Evolutionary conservation across 1,140 invertebrate species (phyloP), one percentile per base, ranked within the genome.

Genomic region (Microvelia longipes): DNA sequence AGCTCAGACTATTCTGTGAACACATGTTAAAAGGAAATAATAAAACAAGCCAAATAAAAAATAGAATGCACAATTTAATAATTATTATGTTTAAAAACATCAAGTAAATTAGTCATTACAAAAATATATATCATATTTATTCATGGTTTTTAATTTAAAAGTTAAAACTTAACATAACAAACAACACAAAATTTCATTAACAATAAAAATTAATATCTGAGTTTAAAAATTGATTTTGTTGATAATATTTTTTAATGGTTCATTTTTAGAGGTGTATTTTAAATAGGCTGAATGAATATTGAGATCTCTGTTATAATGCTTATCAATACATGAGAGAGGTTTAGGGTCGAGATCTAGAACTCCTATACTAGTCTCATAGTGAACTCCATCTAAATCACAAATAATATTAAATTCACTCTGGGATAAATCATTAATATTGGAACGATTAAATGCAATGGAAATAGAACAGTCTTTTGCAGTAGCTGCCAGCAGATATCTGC

Each of bases 381-480:
- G 74, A 1, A 73, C 71, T 24, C 77, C 75, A 30, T 79, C 73
- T 70, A 71, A 67, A 64, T 61, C 29, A 61, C 65, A 70, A 29
- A 30, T 14, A 26, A 70, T 29, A n/a, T 66, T 24, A 29, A 77
- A 67, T 2, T 67, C 14, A 13, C 5, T n/a, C 2, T 27, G 78
- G 78, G 76, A 79, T 78, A 63, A 29, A 1, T 19, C 28, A 66
- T 78, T 69, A 29, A 64, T 26, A 30, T 64, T 60, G 25, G 78
- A 72, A 77, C 78, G 75, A 70, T 77, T 79, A 75, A 85, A 83
- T 28, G 82, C 76, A 29, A 85, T 78, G 72, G 85, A 79, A 71
- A 85, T 81, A 0, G 84, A 85, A 71, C 84, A 85, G 75, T 85
- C 84, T 72, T 80, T 84, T 0, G 83, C 82, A 2, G 80, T 83